Percentiles rank a stretch among this genome's conserved stretches.
Conservation (phyloP, 2,888 invertebrate genomes). For the Oeneis ivallda region DNA sequence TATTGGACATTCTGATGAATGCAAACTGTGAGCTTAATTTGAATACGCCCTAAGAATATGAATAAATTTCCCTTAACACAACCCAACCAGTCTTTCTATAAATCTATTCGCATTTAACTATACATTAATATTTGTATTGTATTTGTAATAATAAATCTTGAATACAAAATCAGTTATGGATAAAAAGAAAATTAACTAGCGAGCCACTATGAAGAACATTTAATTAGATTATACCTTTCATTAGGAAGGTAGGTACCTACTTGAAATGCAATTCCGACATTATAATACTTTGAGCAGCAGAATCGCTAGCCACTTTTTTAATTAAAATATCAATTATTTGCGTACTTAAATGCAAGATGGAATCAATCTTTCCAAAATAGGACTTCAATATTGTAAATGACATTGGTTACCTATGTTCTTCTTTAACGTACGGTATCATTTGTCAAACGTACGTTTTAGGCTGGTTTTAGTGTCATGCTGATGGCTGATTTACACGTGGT, state of each 20-base stretch:
- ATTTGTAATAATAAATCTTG: background rate
- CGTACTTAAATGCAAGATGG: slow-evolving; percentile 4
- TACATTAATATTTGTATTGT: background rate
- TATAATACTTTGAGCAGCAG: background rate
- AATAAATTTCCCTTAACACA: slow-evolving; percentile 30
- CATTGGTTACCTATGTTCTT: background rate
- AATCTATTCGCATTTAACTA: slow-evolving; percentile 18
- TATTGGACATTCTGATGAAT: too few species aligned
- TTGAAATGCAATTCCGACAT: background rate
- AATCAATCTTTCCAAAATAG: background rate
- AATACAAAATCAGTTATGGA: slow-evolving; percentile 1
- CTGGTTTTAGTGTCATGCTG: too few species aligned
- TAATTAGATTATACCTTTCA: background rate
- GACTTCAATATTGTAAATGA: background rate
- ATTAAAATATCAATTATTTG: background rate
- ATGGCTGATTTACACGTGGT: too few species aligned
- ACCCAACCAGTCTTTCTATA: slow-evolving; percentile 38
- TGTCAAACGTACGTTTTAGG: too few species aligned
- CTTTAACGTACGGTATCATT: background rate
- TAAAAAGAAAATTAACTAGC: slow-evolving; percentile 29
- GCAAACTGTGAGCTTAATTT: too few species aligned
- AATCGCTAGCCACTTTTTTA: background rate
- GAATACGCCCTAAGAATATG: slow-evolving; percentile 9
- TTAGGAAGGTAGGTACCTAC: background rate
- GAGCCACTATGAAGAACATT: background rate